Evolutionary conservation across 1,140 invertebrate species (phyloP).

Genomic region (Antheraea pernyi): DNA sequence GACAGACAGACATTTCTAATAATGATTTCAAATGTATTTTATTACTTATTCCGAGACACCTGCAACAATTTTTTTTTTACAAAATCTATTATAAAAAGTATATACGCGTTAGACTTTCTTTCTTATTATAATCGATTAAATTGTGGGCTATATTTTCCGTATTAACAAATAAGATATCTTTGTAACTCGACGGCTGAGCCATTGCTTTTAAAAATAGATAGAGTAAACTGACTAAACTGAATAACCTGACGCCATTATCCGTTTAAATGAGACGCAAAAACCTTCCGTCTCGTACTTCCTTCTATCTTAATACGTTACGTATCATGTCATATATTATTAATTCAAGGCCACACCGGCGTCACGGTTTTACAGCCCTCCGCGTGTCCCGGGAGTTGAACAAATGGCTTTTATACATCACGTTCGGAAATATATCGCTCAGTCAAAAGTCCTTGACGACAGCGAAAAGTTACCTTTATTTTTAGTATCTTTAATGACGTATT

Average conservation of each 20-base stretch:
- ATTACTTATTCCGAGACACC: no score
- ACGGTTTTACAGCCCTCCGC: not conserved
- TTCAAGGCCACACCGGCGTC: not conserved
- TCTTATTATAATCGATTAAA: no score
- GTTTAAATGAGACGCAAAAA: not conserved
- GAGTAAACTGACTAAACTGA: not conserved
- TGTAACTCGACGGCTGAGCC: no score
- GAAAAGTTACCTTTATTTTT: not conserved
- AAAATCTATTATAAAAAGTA: no score
- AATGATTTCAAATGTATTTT: no score
- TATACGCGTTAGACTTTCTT: no score
- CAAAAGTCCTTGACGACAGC: not conserved
- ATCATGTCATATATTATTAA: not conserved
- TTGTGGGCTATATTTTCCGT: no score
- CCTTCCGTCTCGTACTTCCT: not conserved
- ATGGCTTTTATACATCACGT: constrained; percentile 1
- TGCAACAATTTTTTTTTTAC: no score
- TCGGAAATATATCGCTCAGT: not conserved
- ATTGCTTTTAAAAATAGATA: no score
- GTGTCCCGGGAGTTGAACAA: not conserved
- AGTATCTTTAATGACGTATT: no score
- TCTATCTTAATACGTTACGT: constrained; percentile 2
- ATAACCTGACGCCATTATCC: not conserved
- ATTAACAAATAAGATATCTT: no score
- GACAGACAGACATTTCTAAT: no score